Conservation (phyloP, 53 echinoderm and acorn worm genomes). For the Luidia sarsii region DNA sequence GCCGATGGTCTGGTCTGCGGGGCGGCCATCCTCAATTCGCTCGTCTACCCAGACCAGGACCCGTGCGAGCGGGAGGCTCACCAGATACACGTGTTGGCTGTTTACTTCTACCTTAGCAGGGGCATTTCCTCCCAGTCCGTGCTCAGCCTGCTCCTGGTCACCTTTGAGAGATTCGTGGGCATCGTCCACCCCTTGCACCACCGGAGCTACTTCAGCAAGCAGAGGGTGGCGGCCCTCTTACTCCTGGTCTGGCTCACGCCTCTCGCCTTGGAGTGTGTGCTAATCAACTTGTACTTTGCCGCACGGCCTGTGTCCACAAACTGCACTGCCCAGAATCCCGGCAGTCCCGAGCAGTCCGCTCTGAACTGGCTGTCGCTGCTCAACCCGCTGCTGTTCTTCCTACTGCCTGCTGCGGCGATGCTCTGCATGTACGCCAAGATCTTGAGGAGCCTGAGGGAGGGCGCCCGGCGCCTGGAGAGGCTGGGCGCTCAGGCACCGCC, state of each 20-base stretch:
- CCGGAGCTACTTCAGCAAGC: not conserved
- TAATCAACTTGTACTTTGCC: not conserved
- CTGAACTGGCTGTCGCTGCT: not conserved
- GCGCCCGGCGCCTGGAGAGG: not conserved
- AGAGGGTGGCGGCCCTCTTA: not conserved
- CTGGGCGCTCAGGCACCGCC: not conserved
- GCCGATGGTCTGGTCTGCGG: constrained; percentile 17
- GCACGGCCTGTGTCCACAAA: not conserved
- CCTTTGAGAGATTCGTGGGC: not conserved
- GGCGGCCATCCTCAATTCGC: not conserved
- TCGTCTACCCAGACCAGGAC: not conserved
- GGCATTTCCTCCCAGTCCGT: not conserved
- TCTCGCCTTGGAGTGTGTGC: too few relatives aligned
- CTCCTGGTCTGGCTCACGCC: too few relatives aligned
- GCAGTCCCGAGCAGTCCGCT: too few relatives aligned
- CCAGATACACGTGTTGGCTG: too few relatives aligned
- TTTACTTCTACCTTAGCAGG: not conserved
- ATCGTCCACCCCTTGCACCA: not conserved
- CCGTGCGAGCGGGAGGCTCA: not conserved
- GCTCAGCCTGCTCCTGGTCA: not conserved
- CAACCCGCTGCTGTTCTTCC: not conserved
- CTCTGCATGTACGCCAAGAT: constrained; percentile 5
- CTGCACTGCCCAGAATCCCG: too few relatives aligned
- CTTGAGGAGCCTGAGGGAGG: not conserved
- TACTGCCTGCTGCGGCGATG: not conserved